These are phyloP conservation scores for Rattus rattus DNA, from an alignment of 2,113 vertebrate genomes.

Conservation along the genomic window DNA sequence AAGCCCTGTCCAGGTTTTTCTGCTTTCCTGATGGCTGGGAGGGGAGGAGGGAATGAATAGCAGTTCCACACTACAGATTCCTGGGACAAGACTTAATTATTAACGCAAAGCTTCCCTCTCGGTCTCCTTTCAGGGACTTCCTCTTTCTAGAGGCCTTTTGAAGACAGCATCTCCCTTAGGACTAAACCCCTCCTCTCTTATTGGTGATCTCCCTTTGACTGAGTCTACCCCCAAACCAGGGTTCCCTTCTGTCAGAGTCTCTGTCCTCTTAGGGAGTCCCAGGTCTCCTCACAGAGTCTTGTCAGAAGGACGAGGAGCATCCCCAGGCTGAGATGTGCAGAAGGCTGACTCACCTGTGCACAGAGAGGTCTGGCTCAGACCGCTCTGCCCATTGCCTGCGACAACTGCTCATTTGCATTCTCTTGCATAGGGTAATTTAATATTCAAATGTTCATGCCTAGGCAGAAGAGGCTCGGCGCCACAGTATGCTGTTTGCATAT, in stretches of 20 bases:
- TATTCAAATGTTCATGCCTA: constrained; percentile 51
- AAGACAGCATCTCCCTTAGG: neutral
- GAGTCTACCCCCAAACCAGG: neutral
- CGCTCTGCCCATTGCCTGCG: neutral
- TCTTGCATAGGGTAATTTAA: constrained; percentile 50
- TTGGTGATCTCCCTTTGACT: neutral
- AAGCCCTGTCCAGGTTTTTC: neutral
- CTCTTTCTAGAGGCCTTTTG: neutral
- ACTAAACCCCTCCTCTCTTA: neutral
- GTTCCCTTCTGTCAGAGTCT: neutral
- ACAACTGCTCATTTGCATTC: constrained; percentile 48
- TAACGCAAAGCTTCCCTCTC: too few species aligned
- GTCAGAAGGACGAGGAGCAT: neutral
- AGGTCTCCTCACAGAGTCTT: neutral
- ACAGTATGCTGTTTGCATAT: constrained; percentile 3
- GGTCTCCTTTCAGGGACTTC: too few species aligned
- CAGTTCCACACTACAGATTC: neutral
- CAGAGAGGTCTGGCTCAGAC: neutral
- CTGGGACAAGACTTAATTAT: neutral
- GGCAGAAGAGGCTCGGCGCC: constrained; percentile 11
- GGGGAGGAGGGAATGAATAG: neutral
- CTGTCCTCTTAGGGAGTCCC: neutral
- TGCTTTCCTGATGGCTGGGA: neutral
- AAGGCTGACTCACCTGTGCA: neutral
- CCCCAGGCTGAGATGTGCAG: neutral